Evolutionary conservation across 2,797 vertebrate genomes (phyloP).

Genomic region (Siniperca undulata): DNA sequence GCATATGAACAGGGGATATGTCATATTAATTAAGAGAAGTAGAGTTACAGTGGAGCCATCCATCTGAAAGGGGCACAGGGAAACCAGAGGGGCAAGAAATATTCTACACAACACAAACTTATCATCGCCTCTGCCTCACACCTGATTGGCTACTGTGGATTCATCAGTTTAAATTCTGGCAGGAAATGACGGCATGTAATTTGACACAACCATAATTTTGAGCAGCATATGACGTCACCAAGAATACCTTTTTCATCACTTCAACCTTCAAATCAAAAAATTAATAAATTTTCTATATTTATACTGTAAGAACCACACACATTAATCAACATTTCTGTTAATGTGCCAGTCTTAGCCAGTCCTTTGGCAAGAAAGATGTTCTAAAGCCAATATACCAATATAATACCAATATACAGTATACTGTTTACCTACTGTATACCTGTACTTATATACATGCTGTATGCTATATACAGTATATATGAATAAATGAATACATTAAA

Average conservation of each 20-base stretch:
- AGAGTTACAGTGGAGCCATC: conserved; percentile 82
- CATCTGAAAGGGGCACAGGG: conserved; percentile 68
- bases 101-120: conserved; percentile 74
- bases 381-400: background rate
- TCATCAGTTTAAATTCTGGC: conserved; percentile 74
- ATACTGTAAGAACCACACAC: background rate
- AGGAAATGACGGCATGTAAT: conserved; percentile 54
- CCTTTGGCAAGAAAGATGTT: background rate
- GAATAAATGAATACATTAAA: conserved; percentile 2
- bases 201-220: conserved; percentile 48
- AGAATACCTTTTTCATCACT: conserved; percentile 33
- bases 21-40: conserved; percentile 87
- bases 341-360: background rate
- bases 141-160: conserved; percentile 71
- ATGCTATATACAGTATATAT: background rate
- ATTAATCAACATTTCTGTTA: conserved; percentile 9
- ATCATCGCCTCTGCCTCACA: conserved; percentile 75
- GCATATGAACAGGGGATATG: conserved; percentile 83
- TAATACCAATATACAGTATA: too few species aligned
- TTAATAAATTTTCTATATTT: background rate
- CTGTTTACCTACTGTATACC: too few species aligned
- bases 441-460: background rate
- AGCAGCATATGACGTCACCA: conserved; percentile 44
- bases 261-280: background rate
- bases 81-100: conserved; percentile 74